Conservation (phyloP, 2,797 vertebrate genomes). For the Gymnothorax javanicus region DNA sequence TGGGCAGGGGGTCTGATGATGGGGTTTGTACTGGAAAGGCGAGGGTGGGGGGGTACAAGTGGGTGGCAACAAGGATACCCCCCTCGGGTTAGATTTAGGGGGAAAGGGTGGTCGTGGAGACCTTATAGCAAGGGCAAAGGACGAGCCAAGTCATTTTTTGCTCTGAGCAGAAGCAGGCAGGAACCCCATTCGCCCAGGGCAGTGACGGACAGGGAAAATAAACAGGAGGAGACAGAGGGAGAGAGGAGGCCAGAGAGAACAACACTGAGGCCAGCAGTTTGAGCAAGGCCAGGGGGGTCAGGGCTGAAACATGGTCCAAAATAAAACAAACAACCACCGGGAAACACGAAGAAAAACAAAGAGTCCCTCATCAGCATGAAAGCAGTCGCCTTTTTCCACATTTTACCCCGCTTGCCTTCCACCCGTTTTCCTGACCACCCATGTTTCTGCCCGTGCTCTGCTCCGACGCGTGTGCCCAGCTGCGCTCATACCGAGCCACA, state of each 20-base stretch:
- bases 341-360: conserved; percentile 22
- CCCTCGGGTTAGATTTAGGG: conserved; percentile 69
- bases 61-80: conserved; percentile 75
- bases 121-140: neutral
- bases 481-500: neutral
- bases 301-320: neutral
- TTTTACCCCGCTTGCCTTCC: neutral
- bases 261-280: neutral
- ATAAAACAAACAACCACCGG: neutral
- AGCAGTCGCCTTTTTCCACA: neutral
- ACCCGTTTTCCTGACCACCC: neutral
- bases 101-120: conserved; percentile 40
- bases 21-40: conserved; percentile 18
- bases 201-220: neutral
- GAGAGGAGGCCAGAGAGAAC: neutral
- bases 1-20: conserved; percentile 64
- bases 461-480: neutral
- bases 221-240: conserved; percentile 3
- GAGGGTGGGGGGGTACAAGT: conserved; percentile 61
- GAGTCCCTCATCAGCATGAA: conserved; percentile 17
- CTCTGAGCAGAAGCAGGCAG: conserved; percentile 15
- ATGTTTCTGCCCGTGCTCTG: neutral
- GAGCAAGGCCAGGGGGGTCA: neutral
- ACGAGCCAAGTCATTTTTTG: conserved; percentile 7
- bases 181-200: neutral